phyloP scores from a whole-genome alignment of 2,888 invertebrate genomes.

The Cerceris rybyensis region DNA sequence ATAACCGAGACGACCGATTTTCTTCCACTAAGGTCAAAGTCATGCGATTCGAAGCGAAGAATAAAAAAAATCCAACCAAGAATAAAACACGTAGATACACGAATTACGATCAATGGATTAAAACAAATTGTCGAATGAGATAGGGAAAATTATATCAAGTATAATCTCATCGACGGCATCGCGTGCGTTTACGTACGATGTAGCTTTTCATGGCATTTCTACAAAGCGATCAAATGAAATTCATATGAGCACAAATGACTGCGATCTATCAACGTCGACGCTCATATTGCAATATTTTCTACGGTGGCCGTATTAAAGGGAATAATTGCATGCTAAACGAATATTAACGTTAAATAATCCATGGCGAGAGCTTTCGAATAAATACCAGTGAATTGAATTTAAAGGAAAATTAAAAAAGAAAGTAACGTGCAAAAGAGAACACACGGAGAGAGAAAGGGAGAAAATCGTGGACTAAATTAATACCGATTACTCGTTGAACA shows the following conservation, averaged over 20 bases:
- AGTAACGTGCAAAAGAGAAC: too few relatives aligned
- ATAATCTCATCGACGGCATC: slow-evolving; percentile 29
- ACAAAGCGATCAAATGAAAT: slow-evolving; percentile 44
- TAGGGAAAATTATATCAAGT: slow-evolving; percentile 23
- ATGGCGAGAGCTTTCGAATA: neutral
- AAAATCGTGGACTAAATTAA: slow-evolving; percentile 9
- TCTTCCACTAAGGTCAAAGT: neutral
- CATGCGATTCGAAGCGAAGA: slow-evolving; percentile 7
- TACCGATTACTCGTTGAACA: neutral
- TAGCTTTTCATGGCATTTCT: slow-evolving; percentile 27
- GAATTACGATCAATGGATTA: slow-evolving; percentile 13
- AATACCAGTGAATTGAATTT: slow-evolving; percentile 4
- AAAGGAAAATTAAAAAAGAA: slow-evolving; percentile 2
- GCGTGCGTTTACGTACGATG: neutral
- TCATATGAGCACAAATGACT: slow-evolving; percentile 39
- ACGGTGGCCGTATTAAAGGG: slow-evolving; percentile 5
- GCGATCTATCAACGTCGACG: slow-evolving; percentile 34
- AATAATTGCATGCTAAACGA: slow-evolving; percentile 32
- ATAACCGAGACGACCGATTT: neutral
- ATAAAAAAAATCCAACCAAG: neutral
- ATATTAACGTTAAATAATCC: slow-evolving; percentile 6
- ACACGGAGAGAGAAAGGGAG: too few relatives aligned
- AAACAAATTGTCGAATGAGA: slow-evolving; percentile 26
- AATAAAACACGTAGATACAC: neutral
- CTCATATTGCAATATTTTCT: slow-evolving; percentile 35